Percentiles rank a stretch among this genome's conserved stretches.
phyloP scores from a whole-genome alignment of 2,888 invertebrate species.

The Luperina testacea region DNA sequence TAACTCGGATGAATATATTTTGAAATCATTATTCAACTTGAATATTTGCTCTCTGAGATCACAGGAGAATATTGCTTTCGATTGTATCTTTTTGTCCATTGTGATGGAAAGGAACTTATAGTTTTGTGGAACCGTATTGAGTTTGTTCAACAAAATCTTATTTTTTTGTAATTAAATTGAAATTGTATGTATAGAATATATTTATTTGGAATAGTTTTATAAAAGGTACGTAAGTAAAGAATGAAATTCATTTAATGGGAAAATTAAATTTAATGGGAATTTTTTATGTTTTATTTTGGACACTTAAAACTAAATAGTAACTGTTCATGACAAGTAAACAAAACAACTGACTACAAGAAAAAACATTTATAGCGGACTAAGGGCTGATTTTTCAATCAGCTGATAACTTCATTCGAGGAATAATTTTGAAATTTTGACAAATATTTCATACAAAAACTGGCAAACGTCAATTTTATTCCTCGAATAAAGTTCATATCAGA shows the following conservation, averaged over 20 bases:
- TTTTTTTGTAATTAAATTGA: neutral
- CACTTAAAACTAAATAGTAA: neutral
- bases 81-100: neutral
- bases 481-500: no score
- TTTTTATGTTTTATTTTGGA: neutral
- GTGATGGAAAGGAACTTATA: neutral
- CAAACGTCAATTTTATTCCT: no score
- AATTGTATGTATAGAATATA: no score
- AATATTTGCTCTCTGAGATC: conserved; percentile 25
- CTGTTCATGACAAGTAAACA: neutral
- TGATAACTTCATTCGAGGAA: no score
- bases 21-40: conserved; percentile 36
- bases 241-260: neutral
- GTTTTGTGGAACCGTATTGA: neutral
- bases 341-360: neutral
- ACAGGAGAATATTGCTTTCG: neutral
- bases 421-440: no score
- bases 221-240: neutral
- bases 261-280: neutral
- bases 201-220: neutral
- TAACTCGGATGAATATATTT: conserved; percentile 39
- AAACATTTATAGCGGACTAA: neutral
- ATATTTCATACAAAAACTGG: no score
- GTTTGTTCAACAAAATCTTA: neutral
- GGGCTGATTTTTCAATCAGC: no score